Percentiles rank a stretch among this genome's conserved stretches.
Conservation (phyloP, 2,888 invertebrate genomes). For the Cerceris rybyensis region DNA sequence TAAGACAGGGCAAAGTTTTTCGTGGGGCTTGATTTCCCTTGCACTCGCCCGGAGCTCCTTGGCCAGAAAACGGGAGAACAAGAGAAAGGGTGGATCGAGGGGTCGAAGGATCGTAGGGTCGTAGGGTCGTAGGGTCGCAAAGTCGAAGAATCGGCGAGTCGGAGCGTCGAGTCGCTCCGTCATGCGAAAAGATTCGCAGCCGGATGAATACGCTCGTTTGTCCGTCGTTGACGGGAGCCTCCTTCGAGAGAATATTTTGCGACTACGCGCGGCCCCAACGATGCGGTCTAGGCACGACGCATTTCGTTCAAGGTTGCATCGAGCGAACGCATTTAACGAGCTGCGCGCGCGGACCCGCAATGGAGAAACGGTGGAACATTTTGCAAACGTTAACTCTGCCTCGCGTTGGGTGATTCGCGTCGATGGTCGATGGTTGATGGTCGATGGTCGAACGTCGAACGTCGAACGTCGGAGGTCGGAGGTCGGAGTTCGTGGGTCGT, state of each 20-base stretch:
- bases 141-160: conserved; percentile 19
- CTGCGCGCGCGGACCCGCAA: conserved; percentile 16
- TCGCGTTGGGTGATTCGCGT: too few relatives aligned
- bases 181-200: not conserved
- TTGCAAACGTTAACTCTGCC: not conserved
- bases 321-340: conserved; percentile 30
- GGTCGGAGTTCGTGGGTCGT: not conserved
- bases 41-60: too few relatives aligned
- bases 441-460: not conserved
- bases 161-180: not conserved
- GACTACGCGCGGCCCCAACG: not conserved
- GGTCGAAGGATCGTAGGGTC: too few relatives aligned
- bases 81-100: too few relatives aligned
- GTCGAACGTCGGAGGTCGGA: not conserved
- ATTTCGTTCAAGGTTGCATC: conserved; percentile 35
- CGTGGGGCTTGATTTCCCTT: too few relatives aligned
- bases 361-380: conserved; percentile 18
- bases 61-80: too few relatives aligned
- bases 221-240: not conserved
- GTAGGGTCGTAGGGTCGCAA: too few relatives aligned
- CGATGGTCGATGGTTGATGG: not conserved
- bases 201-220: conserved; percentile 8
- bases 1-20: too few relatives aligned
- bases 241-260: too few relatives aligned
- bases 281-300: not conserved